Base-by-base conservation (phyloP, 2,797 vertebrate species). In the Acrocephalus scirpaceus region DNA sequence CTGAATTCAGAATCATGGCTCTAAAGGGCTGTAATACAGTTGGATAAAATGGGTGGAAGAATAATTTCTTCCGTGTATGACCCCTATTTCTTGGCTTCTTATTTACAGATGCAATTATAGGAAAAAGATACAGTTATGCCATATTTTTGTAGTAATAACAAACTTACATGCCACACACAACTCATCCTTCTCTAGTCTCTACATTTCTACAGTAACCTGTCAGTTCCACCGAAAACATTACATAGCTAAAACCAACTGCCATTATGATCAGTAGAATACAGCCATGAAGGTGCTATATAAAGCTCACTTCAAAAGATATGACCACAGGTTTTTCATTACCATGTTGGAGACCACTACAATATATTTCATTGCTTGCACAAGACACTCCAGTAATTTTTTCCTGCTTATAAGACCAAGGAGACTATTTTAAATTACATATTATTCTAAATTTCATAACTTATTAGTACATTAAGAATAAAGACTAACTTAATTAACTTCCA, bases 1-100 rank as follows among this genome's bases (percentile, higher is more conserved):
- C 65, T 69, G 50, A 91, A 88, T 90, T 90, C 66, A 80, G 76
- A 91, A 92, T 61, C 22, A 7, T 69, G 30, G 91, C 29, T 83
- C 32, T 48, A 62, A 69, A 84, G 26, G 32, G 54, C 51, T 90
- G 47, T 40, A 78, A 88, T 23, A 51, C 10, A 30, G 27, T 42
- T 21, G 4, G 38, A 73, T 48, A 90, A 89, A 92, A 93, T 7
- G 19, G 2, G 18, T 44, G 44, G 50, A 85, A 83, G 50, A 74
- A 76, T 58, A 34, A 69, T 72, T 86, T 83, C 66, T 83, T 83
- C 36, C 32, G 38, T 3, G 2, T 65, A 38, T 44, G 29, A 80
- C 25, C 44, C 27, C 29, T 79, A 26, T 45, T 75, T 72, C 45
- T 77, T 62, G 50, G 16, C 20, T 74, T 86, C 50, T 62, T 58